Base-by-base conservation (phyloP, 2,888 invertebrate genomes). In the Anthrax anthrax region DNA sequence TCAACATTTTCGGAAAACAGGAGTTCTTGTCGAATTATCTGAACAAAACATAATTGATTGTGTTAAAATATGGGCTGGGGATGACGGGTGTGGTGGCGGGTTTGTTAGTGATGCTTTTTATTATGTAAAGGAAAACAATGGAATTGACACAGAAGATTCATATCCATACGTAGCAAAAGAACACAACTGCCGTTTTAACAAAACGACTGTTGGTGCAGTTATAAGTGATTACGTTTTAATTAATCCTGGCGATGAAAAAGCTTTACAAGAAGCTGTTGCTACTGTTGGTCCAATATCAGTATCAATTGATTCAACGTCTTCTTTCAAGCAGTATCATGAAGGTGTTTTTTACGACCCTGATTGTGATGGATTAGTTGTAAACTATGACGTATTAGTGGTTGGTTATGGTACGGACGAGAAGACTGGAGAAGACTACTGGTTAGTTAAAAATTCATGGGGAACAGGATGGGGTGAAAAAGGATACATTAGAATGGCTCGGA, bases 41-140 rank as follows among this genome's bases (percentile, higher is more conserved):
- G 89, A 89, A 69, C 88, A 89, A 71, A 88, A 89, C 68, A 71
- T 89, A 50, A 72, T 89, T 49, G 89, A 89, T 69, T 89, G 89
- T 64, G 85, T 86, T 3, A n/a, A n/a, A n/a, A n/a, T n/a, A n/a
- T 57, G 63, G 1, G 70, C 75, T 51, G 86, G 84, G 29, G 88
- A 89, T 70, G 77, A 84, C 58, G 89, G 89, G 43, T 89, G 89
- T 69, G 77, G 81, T 55, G 88, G 89, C 34, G 89, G 88, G 45
- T 69, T 71, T 57, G 72, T 71, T 70, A 83, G 85, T 69, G 73
- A 80, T 61, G 84, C 86, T 48, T 87, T 85, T 73, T 70, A 76
- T 57, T 86, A 85, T 64, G 73, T 86, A 57, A 77, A 75, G 63
- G 76, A 78, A 51, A 86, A 86, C 64, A 70, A 71, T 47, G 91